phyloP scores from a whole-genome alignment of 2,888 invertebrate species.

The Enchytraeus crypticus region DNA sequence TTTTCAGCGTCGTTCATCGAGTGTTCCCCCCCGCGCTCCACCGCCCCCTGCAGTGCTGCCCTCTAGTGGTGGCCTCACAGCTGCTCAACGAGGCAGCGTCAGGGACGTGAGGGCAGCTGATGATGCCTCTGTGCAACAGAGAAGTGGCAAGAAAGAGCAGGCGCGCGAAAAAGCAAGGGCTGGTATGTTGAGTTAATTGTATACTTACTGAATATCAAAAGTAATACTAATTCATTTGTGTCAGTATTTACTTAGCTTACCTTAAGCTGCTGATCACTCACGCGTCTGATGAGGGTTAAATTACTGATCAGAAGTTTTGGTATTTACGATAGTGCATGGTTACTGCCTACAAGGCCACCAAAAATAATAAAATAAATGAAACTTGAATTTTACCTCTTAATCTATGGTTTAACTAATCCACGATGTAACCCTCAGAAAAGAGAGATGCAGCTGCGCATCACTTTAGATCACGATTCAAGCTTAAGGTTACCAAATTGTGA shows the following conservation, averaged over 20 bases:
- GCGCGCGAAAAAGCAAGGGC: conserved; percentile 1
- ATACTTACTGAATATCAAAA: not conserved
- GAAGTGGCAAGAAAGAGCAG: conserved; percentile 6
- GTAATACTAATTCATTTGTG: not conserved
- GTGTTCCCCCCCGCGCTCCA: not conserved
- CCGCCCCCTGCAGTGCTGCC: not conserved
- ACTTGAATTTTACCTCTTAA: no score
- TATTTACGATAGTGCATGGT: no score
- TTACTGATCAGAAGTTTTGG: no score
- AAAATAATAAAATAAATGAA: no score
- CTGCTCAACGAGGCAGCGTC: not conserved
- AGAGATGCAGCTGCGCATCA: no score
- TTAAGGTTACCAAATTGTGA: no score
- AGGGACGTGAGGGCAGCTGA: not conserved
- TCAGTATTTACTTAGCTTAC: not conserved
- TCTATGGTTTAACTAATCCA: no score
- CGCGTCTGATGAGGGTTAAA: no score
- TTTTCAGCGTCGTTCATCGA: not conserved
- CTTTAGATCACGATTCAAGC: no score
- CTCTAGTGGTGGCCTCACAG: not conserved
- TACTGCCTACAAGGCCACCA: not conserved
- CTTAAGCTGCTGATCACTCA: not conserved
- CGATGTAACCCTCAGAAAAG: no score
- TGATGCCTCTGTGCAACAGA: not conserved
- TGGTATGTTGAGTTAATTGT: not conserved